phyloP scores from a whole-genome alignment of 2,113 vertebrate genomes.

The Acanthochromis polyacanthus region DNA sequence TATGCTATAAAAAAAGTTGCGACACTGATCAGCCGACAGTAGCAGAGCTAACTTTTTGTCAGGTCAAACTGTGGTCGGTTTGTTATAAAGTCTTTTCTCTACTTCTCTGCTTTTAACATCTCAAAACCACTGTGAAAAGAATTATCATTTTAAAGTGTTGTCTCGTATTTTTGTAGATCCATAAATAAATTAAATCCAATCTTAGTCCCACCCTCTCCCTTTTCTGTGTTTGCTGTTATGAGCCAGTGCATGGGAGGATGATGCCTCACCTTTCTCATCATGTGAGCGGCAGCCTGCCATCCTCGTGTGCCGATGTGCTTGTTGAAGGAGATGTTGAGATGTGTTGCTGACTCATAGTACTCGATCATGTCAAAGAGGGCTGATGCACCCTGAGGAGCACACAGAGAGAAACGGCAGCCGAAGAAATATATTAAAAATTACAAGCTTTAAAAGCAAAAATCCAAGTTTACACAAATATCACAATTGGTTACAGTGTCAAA shows the following conservation, averaged over 20 bases:
- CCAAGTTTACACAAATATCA: slow-evolving; percentile 6
- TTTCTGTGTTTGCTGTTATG: neutral
- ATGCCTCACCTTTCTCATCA: slow-evolving; percentile 94
- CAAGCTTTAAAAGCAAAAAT: neutral
- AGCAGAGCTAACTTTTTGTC: too few relatives aligned
- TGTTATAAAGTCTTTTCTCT: too few relatives aligned
- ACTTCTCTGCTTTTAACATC: too few relatives aligned
- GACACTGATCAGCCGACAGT: too few relatives aligned
- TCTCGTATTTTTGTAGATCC: neutral
- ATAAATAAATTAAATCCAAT: neutral
- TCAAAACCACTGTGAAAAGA: too few relatives aligned
- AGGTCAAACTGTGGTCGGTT: too few relatives aligned
- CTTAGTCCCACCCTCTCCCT: neutral
- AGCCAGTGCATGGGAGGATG: neutral
- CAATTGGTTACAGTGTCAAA: neutral
- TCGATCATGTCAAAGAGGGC: slow-evolving; percentile 98
- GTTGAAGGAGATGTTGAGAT: slow-evolving; percentile 97
- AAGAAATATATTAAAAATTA: neutral
- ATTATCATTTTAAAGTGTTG: too few relatives aligned
- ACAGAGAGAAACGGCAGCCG: neutral
- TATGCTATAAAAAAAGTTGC: too few relatives aligned
- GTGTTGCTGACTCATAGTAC: slow-evolving; percentile 96
- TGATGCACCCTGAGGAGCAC: slow-evolving; percentile 88
- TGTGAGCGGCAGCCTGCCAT: slow-evolving; percentile 96
- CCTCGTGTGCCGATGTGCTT: slow-evolving; percentile 96